Conservation (phyloP, 35 echinoderm and acorn worm species). For the Ptychodera flava region DNA sequence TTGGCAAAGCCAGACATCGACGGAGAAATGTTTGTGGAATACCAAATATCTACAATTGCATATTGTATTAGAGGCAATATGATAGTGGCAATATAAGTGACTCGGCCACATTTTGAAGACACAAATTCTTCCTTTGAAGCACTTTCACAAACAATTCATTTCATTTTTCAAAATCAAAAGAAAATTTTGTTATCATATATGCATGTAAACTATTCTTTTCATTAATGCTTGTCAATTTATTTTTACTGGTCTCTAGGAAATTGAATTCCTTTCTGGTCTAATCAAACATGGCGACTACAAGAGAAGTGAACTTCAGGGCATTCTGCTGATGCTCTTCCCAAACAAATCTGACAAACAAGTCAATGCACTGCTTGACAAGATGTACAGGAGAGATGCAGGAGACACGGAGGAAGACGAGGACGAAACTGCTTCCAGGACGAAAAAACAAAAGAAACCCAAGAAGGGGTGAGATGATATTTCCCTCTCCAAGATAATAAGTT, state of each 20-base stretch:
- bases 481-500: not conserved
- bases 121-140: too few species aligned
- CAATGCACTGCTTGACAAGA: constrained; percentile 30
- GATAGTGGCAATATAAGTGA: too few species aligned
- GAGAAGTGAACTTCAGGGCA: constrained; percentile 44
- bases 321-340: constrained; percentile 67
- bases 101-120: too few species aligned
- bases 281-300: constrained; percentile 65
- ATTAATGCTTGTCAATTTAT: too few species aligned
- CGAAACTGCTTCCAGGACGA: not conserved
- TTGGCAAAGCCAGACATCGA: too few species aligned
- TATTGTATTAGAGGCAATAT: too few species aligned
- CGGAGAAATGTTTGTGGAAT: too few species aligned
- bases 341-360: constrained; percentile 46
- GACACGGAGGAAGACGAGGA: constrained; percentile 27
- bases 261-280: constrained; percentile 58
- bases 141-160: too few species aligned
- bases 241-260: constrained; percentile 30
- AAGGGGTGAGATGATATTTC: not conserved
- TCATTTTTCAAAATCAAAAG: too few species aligned
- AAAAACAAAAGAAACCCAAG: constrained; percentile 11
- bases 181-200: too few species aligned
- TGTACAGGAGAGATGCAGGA: constrained; percentile 16
- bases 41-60: too few species aligned
- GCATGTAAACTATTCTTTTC: too few species aligned